Percentiles rank a stretch among this genome's conserved stretches.
Conservation (phyloP, 2,888 invertebrate species). For the Dicroscelio sp. region DNA sequence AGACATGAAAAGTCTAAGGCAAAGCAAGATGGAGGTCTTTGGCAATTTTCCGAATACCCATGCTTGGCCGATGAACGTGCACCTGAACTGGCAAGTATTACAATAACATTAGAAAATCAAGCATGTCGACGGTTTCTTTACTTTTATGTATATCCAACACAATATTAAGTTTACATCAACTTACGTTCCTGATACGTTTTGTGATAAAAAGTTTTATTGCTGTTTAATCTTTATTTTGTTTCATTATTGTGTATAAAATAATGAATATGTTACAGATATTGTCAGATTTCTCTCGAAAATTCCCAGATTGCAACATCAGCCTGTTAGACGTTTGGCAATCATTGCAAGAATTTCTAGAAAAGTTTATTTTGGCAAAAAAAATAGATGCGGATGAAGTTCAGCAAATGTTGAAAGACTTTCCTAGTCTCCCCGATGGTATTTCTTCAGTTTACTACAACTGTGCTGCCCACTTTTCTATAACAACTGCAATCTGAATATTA, state of each 20-base stretch:
- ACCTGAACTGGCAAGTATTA: not conserved
- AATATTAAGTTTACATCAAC: not conserved
- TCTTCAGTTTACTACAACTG: not conserved
- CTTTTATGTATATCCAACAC: not conserved
- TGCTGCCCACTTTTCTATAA: not conserved
- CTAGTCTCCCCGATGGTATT: conserved; percentile 9
- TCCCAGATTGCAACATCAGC: not conserved
- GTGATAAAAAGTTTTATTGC: not conserved
- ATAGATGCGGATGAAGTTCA: conserved; percentile 13
- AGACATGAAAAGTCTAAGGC: not conserved
- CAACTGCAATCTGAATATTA: not conserved
- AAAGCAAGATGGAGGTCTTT: not conserved
- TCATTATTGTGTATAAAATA: no score
- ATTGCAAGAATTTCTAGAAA: not conserved
- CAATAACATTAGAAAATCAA: not conserved
- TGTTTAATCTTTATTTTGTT: not conserved
- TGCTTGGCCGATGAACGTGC: conserved; percentile 21
- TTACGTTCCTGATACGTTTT: not conserved
- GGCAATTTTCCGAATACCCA: conserved; percentile 24
- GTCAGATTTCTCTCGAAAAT: conserved; percentile 27
- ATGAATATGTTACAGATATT: conserved; percentile 39
- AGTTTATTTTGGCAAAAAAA: not conserved
- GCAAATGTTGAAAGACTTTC: not conserved
- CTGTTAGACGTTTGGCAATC: not conserved
- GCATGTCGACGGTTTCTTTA: not conserved